Evolutionary conservation across 2,797 vertebrate genomes (phyloP).

Genomic region (Girardinus metallicus): DNA sequence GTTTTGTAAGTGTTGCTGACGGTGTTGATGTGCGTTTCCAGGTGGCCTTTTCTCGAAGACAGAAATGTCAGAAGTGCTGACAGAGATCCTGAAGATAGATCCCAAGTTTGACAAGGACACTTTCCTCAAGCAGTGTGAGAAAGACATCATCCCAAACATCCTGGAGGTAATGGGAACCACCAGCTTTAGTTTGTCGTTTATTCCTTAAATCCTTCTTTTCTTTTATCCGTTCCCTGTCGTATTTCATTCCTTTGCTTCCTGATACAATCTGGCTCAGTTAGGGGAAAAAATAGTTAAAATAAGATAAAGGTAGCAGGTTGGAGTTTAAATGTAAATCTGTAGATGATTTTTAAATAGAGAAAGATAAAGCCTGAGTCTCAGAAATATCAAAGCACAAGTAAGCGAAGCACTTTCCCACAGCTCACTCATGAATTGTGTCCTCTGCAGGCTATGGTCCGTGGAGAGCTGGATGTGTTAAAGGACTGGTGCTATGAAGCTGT

Average conservation of each 20-base stretch:
- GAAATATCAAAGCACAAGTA: neutral
- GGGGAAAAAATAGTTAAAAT: neutral
- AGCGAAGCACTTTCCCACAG: neutral
- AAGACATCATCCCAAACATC: constrained; percentile 92
- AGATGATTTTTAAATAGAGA: too few relatives aligned
- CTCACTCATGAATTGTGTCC: constrained; percentile 3
- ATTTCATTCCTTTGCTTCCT: neutral
- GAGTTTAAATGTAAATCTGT: too few relatives aligned
- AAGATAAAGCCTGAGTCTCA: too few relatives aligned
- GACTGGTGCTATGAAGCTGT: constrained; percentile 97
- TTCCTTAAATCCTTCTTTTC: neutral
- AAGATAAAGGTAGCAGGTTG: too few relatives aligned
- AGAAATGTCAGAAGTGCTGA: constrained; percentile 92
- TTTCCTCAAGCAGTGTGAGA: constrained; percentile 90
- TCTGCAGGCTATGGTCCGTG: constrained; percentile 89
- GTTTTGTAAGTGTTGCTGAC: constrained; percentile 1
- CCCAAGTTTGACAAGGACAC: constrained; percentile 90
- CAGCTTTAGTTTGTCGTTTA: neutral
- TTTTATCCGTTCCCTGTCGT: neutral
- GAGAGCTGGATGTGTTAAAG: constrained; percentile 92
- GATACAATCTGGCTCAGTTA: neutral
- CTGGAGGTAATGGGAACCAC: constrained; percentile 82
- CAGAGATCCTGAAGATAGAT: constrained; percentile 90
- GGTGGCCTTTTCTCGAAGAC: constrained; percentile 94
- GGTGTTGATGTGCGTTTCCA: constrained; percentile 56